Evolutionary conservation across 35 echinoderm and acorn worm genomes (phyloP).

Genomic region (Apostichopus californicus): DNA sequence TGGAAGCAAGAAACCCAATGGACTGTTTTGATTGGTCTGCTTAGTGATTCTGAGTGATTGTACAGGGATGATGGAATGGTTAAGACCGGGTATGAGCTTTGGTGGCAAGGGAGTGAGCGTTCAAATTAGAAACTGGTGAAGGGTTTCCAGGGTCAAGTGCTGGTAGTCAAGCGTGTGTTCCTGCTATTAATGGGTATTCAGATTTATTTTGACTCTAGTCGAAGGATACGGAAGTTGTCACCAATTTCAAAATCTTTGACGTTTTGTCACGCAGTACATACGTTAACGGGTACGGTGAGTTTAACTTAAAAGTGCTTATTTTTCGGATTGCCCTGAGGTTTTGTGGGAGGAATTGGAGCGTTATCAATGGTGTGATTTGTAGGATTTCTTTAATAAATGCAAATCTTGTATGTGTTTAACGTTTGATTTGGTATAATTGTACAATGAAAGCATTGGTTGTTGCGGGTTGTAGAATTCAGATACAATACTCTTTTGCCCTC

Average conservation of each 20-base stretch:
- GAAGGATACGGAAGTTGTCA: not conserved
- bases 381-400: too few species aligned
- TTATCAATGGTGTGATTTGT: too few species aligned
- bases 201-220: not conserved
- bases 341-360: not conserved
- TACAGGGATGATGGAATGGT: not conserved
- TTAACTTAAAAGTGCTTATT: not conserved
- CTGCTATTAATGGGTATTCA: not conserved
- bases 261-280: too few species aligned
- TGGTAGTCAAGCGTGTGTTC: not conserved
- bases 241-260: not conserved
- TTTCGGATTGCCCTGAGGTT: not conserved
- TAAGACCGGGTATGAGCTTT: slow-evolving; percentile 4
- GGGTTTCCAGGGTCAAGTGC: slow-evolving; percentile 13
- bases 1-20: slow-evolving; percentile 23
- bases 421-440: too few species aligned
- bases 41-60: slow-evolving; percentile 5
- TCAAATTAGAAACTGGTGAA: slow-evolving; percentile 3
- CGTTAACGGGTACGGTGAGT: not conserved
- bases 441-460: too few species aligned
- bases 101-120: not conserved
- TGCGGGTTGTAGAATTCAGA: too few species aligned
- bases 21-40: slow-evolving; percentile 18
- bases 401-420: too few species aligned
- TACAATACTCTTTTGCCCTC: too few species aligned